phyloP scores from a whole-genome alignment of 2,797 vertebrate genomes.

The Nyctibius grandis region DNA sequence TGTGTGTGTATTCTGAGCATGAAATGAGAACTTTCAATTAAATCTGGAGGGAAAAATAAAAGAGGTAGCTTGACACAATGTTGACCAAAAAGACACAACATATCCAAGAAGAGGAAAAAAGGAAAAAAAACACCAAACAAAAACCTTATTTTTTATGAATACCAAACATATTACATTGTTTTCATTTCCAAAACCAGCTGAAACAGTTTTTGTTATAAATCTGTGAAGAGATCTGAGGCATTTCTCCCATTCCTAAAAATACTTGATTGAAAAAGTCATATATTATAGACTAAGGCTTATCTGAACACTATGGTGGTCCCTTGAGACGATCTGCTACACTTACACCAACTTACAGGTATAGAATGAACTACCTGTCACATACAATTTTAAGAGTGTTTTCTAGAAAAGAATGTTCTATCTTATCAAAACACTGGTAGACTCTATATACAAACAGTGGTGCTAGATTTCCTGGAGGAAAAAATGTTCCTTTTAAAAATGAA shows the following conservation, averaged over 20 bases:
- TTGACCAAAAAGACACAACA: neutral
- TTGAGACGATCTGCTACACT: neutral
- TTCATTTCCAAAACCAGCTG: neutral
- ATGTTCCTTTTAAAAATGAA: neutral
- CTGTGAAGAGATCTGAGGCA: neutral
- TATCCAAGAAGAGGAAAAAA: neutral
- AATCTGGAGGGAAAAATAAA: neutral
- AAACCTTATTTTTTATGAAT: neutral
- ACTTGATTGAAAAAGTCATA: neutral
- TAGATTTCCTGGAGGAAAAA: neutral
- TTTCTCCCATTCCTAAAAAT: slow-evolving; percentile 2
- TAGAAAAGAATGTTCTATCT: neutral
- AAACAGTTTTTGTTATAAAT: neutral
- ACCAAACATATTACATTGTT: neutral
- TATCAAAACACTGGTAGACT: neutral
- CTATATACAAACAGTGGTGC: neutral
- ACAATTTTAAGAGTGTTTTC: neutral
- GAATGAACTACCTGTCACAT: neutral
- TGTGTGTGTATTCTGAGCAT: neutral
- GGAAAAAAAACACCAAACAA: neutral
- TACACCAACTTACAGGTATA: neutral
- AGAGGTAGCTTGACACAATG: accelerated
- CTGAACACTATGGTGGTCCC: neutral
- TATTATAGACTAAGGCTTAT: neutral
- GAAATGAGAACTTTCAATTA: neutral